Conservation (phyloP, 2,113 vertebrate species). For the Coptodon rendalli region DNA sequence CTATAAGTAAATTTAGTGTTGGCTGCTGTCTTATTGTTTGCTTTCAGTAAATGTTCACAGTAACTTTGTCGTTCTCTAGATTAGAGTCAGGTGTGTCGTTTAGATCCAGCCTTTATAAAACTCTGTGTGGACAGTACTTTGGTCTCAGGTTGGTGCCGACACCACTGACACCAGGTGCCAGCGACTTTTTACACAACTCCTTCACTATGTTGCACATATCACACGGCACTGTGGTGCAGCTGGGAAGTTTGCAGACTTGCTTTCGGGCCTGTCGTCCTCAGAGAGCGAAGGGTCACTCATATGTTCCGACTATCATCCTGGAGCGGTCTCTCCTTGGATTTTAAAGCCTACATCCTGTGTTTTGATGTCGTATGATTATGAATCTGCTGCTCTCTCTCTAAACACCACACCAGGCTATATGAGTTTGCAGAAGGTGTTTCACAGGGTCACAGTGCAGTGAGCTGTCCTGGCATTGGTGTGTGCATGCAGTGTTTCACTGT, state of each 20-base stretch:
- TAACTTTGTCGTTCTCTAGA: neutral
- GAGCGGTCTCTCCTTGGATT: neutral
- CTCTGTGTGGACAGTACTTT: neutral
- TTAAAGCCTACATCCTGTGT: neutral
- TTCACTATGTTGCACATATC: neutral
- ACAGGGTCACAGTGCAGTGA: neutral
- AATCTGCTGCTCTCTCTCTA: neutral
- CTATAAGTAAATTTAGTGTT: neutral
- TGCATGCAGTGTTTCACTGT: neutral
- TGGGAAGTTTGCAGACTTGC: neutral
- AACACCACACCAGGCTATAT: neutral
- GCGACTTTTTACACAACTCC: neutral
- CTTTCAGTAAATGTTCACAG: neutral
- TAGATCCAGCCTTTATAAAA: neutral
- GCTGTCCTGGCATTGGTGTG: neutral
- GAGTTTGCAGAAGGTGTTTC: neutral
- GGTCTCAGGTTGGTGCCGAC: neutral
- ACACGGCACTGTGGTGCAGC: neutral
- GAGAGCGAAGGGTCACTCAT: neutral
- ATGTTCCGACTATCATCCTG: neutral
- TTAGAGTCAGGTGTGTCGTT: neutral
- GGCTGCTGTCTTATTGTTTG: neutral
- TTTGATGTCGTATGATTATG: neutral
- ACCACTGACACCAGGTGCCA: neutral
- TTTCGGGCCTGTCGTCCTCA: fast-evolving